Base-by-base conservation (phyloP, 2,797 vertebrate species). In the Eremophila alpestris region DNA sequence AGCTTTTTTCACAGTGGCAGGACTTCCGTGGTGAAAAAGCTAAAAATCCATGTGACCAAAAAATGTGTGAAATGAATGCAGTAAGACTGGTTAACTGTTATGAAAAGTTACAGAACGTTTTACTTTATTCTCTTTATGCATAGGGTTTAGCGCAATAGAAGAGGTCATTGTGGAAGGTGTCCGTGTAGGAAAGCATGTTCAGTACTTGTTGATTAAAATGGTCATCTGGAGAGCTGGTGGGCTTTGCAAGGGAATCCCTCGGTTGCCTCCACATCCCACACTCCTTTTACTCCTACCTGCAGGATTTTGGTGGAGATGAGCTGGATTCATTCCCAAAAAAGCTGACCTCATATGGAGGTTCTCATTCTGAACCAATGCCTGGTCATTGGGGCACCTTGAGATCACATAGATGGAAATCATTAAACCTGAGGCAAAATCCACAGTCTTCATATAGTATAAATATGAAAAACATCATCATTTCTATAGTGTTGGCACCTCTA, bases 321-420 rank as follows among this genome's bases (percentile, higher is more conserved):
- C 16, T 68, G 24, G 5, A 14, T 56, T 55, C 1, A 2, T 51
- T 74, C 48, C n/a, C 1, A 0, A 48, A 26, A 59, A 78, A 48
- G 9, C 11, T 49, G 19, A 46, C 21, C 12, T 78, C 21, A 36
- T 2, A 16, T 32, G 49, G 41, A 71, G 32, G 36, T 48, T 26
- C 9, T 58, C 8, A 29, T 19, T 67, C 41, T 64, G 32, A 90
- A 48, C 8, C 10, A 22, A 5, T 0, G 0, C 2, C 6, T 1
- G 0, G 23, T 73, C 13, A 17, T 5, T 59, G 51, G 43, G 15
- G 20, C 26, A 58, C 8, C 27, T 43, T 51, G 30, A 36, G 4
- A 40, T 34, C 21, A 18, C 18, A 6, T 0, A 3, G 32, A 49
- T 9, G 13, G 27, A 62, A 69, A 12, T 16, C 7, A 79, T 36